Percentiles rank a stretch among this genome's conserved stretches.
These are phyloP conservation scores for Cheilosia pagana DNA, from an alignment of 2,888 invertebrate genomes.

Conservation along the genomic window DNA sequence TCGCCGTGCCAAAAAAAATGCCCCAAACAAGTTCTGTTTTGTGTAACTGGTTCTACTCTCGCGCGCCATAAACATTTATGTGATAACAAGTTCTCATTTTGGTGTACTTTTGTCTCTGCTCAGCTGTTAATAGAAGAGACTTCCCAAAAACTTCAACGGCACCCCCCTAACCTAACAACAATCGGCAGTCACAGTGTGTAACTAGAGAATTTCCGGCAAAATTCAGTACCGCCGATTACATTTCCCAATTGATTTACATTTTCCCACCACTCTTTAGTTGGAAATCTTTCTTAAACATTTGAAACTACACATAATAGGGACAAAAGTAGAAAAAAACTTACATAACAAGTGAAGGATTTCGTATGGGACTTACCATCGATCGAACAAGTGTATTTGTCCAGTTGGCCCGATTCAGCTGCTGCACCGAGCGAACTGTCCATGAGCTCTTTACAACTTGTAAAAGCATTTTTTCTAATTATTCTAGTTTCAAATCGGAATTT, in stretches of 20 bases:
- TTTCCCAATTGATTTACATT: not conserved
- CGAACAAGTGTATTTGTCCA: constrained; percentile 76
- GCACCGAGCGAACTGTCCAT: constrained; percentile 78
- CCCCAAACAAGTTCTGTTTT: constrained; percentile 10
- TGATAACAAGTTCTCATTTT: not conserved
- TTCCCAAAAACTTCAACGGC: too few species aligned
- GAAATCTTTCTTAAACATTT: not conserved
- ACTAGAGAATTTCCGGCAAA: not conserved
- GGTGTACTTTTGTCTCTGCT: not conserved
- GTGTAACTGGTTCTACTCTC: constrained; percentile 26
- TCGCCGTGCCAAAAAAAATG: not conserved
- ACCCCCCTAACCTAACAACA: too few species aligned
- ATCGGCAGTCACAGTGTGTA: not conserved
- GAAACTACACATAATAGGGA: not conserved
- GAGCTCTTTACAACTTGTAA: constrained; percentile 79
- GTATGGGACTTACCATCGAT: constrained; percentile 79
- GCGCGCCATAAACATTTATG: not conserved
- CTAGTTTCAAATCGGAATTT: not conserved
- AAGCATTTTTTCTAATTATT: constrained; percentile 77
- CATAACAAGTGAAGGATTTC: constrained; percentile 74
- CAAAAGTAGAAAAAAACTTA: constrained; percentile 62
- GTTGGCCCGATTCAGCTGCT: constrained; percentile 78
- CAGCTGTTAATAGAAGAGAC: not conserved
- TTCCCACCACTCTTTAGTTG: not conserved
- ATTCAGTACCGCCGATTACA: not conserved